These are phyloP conservation scores for Spicauda simplicius DNA, from an alignment of 2,888 invertebrate species.

Conservation along the genomic window DNA sequence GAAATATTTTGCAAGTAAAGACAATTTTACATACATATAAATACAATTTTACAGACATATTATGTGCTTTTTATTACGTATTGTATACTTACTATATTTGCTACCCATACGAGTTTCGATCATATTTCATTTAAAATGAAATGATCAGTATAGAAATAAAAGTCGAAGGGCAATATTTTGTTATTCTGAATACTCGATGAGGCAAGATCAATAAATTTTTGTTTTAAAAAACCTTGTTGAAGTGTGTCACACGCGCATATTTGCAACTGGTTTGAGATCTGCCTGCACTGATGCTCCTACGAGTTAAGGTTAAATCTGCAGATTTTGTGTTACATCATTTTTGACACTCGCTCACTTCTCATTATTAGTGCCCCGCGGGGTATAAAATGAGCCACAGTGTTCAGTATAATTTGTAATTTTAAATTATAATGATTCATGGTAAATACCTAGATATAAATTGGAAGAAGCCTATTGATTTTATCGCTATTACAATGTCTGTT, in stretches of 20 bases:
- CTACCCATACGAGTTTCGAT: too few species aligned
- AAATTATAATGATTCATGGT: too few species aligned
- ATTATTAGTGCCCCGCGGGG: conserved; percentile 31
- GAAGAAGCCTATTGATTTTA: too few species aligned
- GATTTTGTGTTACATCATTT: conserved; percentile 52
- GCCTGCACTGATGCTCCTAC: conserved; percentile 54
- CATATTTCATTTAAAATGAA: neutral
- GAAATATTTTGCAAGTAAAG: too few species aligned
- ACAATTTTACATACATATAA: too few species aligned
- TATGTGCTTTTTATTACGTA: too few species aligned
- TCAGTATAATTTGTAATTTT: neutral
- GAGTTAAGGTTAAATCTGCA: conserved; percentile 53
- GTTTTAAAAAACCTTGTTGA: conserved; percentile 61
- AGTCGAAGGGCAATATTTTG: conserved; percentile 45
- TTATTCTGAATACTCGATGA: conserved; percentile 51
- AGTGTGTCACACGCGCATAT: conserved; percentile 64
- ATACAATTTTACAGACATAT: too few species aligned
- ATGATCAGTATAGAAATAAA: conserved; percentile 41
- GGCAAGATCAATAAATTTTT: conserved; percentile 61
- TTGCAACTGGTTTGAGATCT: conserved; percentile 66
- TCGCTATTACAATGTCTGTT: too few species aligned
- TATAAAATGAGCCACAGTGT: neutral
- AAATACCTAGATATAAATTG: too few species aligned
- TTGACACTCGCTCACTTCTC: conserved; percentile 37
- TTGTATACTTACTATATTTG: too few species aligned